Evolutionary conservation across 2,888 invertebrate genomes (phyloP).

Genomic region (Machimus rusticus): DNA sequence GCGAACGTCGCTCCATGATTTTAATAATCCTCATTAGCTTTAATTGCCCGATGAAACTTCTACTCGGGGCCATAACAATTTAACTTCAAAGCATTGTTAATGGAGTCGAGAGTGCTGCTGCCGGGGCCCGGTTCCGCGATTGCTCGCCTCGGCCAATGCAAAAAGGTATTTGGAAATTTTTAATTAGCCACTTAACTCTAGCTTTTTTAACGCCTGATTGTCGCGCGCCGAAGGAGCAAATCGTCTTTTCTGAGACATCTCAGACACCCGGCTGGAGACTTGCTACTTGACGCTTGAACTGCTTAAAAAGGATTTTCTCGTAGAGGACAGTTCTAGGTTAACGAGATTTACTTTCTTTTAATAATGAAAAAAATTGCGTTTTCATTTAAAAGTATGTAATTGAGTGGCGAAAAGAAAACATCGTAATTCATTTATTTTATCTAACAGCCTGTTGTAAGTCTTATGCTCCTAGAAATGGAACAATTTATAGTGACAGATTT

Average conservation of each 20-base stretch:
- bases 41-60: slow-evolving; percentile 13
- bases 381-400: neutral
- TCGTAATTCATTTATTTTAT: neutral
- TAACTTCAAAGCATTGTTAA: neutral
- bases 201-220: neutral
- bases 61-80: neutral
- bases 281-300: neutral
- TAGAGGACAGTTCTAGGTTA: neutral
- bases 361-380: neutral
- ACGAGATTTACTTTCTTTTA: neutral
- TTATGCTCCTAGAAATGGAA: too few species aligned
- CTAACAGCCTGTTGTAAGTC: neutral
- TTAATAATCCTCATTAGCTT: slow-evolving; percentile 28
- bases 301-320: neutral
- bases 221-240: neutral
- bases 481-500: too few species aligned
- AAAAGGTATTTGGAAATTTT: neutral
- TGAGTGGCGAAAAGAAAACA: neutral
- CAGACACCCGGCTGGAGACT: neutral
- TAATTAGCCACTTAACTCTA: neutral
- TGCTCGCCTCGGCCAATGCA: neutral
- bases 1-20: slow-evolving; percentile 3
- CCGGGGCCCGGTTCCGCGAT: neutral
- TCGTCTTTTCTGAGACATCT: neutral
- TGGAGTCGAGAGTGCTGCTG: neutral